phyloP scores from a whole-genome alignment of 2,888 invertebrate species.

The Rotaria socialis region DNA sequence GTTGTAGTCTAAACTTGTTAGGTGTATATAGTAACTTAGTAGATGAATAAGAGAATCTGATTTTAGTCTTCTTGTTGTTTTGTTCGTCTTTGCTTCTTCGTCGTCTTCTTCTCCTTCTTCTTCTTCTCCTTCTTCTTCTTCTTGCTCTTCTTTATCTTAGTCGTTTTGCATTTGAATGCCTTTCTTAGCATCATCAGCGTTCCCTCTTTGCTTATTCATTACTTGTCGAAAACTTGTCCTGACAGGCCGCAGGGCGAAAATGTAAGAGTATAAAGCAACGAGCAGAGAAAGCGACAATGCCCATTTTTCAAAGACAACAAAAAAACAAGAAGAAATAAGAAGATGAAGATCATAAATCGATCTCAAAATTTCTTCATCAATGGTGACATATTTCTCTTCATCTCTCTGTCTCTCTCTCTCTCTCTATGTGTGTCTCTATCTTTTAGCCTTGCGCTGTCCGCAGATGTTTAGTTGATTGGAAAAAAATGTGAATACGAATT shows the following conservation, averaged over 20 bases:
- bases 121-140: background rate
- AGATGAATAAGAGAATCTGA: background rate
- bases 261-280: background rate
- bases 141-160: background rate
- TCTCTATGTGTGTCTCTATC: background rate
- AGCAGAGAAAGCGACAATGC: background rate
- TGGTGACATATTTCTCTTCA: background rate
- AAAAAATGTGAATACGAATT: background rate
- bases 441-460: background rate
- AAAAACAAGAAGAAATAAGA: background rate
- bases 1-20: background rate
- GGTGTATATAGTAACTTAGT: background rate
- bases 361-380: background rate
- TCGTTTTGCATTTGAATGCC: background rate
- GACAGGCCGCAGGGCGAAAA: background rate
- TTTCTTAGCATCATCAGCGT: background rate
- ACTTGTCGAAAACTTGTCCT: background rate
- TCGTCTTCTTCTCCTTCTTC: background rate
- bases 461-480: background rate
- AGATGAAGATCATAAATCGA: background rate
- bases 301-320: background rate
- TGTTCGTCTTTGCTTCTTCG: background rate
- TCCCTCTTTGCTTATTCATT: conserved; percentile 4
- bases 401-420: no score
- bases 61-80: background rate